These are phyloP conservation scores for Macropodus opercularis DNA, from an alignment of 2,797 vertebrate genomes.

Conservation along the genomic window DNA sequence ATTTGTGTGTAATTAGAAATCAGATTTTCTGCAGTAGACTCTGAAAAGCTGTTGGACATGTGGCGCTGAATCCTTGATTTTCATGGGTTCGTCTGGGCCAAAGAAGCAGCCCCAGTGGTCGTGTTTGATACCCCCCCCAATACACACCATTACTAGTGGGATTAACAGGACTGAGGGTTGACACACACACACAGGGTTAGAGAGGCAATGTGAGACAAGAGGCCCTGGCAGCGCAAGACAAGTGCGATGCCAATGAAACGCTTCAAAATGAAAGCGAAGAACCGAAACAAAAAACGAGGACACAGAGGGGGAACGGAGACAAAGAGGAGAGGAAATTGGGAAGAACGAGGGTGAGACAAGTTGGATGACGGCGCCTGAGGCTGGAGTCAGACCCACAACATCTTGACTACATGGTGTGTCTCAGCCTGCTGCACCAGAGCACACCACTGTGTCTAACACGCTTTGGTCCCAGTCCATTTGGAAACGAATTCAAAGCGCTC, in stretches of 20 bases:
- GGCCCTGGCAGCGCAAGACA: slow-evolving; percentile 59
- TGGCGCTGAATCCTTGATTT: slow-evolving; percentile 44
- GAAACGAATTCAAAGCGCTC: slow-evolving; percentile 55
- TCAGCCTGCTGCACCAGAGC: slow-evolving; percentile 42
- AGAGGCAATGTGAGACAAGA: slow-evolving; percentile 64
- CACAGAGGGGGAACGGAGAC: slow-evolving; percentile 23
- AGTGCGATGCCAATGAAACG: slow-evolving; percentile 48
- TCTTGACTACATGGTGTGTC: slow-evolving; percentile 41
- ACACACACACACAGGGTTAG: slow-evolving; percentile 40
- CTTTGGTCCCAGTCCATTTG: slow-evolving; percentile 67
- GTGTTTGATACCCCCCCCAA: slow-evolving; percentile 71
- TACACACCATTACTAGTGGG: slow-evolving; percentile 75
- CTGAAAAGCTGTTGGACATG: slow-evolving; percentile 39
- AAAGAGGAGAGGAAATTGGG: slow-evolving; percentile 26
- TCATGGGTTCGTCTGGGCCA: slow-evolving; percentile 49
- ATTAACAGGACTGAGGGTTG: slow-evolving; percentile 68
- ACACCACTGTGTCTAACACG: slow-evolving; percentile 66
- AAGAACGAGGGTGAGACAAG: slow-evolving; percentile 55
- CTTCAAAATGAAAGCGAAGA: slow-evolving; percentile 56
- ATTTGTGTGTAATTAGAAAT: slow-evolving; percentile 41
- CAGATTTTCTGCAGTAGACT: slow-evolving; percentile 28
- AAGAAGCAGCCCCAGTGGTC: slow-evolving; percentile 61
- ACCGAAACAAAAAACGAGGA: slow-evolving; percentile 17
- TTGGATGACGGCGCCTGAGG: slow-evolving; percentile 53
- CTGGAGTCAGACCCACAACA: slow-evolving; percentile 54